Evolutionary conservation across 2,797 vertebrate genomes (phyloP).

Genomic region (Myoxocephalus aenaeus): DNA sequence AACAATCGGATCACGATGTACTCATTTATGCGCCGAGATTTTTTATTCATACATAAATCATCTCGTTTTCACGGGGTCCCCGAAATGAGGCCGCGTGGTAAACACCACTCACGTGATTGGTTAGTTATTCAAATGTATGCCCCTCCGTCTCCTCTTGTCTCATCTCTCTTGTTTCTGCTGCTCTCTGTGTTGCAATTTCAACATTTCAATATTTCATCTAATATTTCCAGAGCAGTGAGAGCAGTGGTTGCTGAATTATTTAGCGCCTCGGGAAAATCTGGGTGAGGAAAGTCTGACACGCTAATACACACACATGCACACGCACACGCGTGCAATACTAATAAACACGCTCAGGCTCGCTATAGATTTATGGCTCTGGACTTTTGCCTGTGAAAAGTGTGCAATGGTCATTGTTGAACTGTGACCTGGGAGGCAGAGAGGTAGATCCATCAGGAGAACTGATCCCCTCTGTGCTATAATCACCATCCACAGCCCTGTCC

Average conservation of each 20-base stretch:
- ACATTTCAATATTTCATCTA: conserved; percentile 79
- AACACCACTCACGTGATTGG: conserved; percentile 19
- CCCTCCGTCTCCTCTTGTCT: not conserved
- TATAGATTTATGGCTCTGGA: conserved; percentile 47
- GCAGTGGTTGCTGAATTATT: conserved; percentile 73
- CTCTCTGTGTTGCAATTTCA: conserved; percentile 68
- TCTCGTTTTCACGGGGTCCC: conserved; percentile 10
- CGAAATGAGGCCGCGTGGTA: conserved; percentile 16
- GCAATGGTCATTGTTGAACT: conserved; percentile 73
- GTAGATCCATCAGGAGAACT: conserved; percentile 74
- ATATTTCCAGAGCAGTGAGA: conserved; percentile 70
- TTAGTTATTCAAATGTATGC: conserved; percentile 37
- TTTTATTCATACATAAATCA: conserved; percentile 23
- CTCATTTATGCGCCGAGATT: conserved; percentile 13
- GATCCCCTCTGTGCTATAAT: conserved; percentile 62
- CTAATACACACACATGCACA: conserved; percentile 14
- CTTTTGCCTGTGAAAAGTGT: conserved; percentile 58
- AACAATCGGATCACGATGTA: conserved; percentile 5
- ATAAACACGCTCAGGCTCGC: conserved; percentile 32
- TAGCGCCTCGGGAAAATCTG: conserved; percentile 62
- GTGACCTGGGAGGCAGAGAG: conserved; percentile 67
- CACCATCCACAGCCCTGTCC: conserved; percentile 65
- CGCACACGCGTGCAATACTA: conserved; percentile 6
- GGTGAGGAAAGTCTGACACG: conserved; percentile 50
- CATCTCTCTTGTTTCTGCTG: conserved; percentile 36